Evolutionary conservation across 2,888 invertebrate species (phyloP).

Genomic region (Hololepta plana): DNA sequence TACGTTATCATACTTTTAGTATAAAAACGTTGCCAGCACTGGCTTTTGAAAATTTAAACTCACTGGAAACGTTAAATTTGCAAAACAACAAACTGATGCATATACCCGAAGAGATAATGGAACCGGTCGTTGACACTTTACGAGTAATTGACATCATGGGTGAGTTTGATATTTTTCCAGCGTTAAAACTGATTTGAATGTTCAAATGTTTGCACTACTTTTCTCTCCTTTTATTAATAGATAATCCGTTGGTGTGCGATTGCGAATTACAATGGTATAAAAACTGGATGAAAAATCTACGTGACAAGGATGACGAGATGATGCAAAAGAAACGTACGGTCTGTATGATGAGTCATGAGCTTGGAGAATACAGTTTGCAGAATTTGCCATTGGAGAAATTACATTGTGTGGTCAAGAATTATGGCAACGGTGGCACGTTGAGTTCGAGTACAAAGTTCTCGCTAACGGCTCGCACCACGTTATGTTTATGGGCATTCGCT

Average conservation of each 20-base stretch:
- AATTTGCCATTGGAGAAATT: constrained; percentile 67
- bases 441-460: constrained; percentile 11
- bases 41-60: constrained; percentile 78
- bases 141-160: constrained; percentile 80
- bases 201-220: background rate
- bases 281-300: constrained; percentile 57
- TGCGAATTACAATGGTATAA: constrained; percentile 82
- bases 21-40: constrained; percentile 65
- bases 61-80: constrained; percentile 70
- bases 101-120: constrained; percentile 76
- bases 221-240: constrained; percentile 29
- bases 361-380: constrained; percentile 67
- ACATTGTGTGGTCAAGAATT: constrained; percentile 58
- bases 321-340: constrained; percentile 73
- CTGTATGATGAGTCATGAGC: constrained; percentile 64
- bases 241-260: constrained; percentile 75
- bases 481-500: constrained; percentile 9
- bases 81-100: constrained; percentile 75
- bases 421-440: constrained; percentile 6
- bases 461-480: too few relatives aligned
- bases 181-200: background rate
- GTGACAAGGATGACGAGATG: constrained; percentile 72
- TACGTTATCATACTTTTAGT: too few relatives aligned
- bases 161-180: constrained; percentile 24
- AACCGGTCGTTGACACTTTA: constrained; percentile 71